These are phyloP conservation scores for Epistrophe grossulariae DNA, from an alignment of 2,888 invertebrate genomes.

Conservation along the genomic window DNA sequence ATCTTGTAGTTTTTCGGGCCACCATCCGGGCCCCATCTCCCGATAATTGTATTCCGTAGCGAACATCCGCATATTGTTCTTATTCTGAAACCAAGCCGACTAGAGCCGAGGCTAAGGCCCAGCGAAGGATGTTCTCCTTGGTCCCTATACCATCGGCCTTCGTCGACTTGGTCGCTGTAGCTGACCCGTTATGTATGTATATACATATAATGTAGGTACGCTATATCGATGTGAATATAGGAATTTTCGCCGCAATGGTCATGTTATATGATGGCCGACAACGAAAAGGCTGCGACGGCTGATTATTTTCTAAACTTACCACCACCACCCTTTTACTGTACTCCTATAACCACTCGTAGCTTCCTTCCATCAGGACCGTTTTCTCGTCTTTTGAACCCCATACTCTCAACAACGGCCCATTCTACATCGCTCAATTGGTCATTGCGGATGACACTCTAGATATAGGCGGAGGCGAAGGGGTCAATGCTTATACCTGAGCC, in stretches of 20 bases:
- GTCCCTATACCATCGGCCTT: constrained; percentile 51
- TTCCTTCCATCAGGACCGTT: not conserved
- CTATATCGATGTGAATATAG: constrained; percentile 65
- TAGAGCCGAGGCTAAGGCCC: constrained; percentile 50
- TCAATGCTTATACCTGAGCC: constrained; percentile 67
- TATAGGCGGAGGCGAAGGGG: constrained; percentile 32
- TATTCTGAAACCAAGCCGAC: constrained; percentile 50
- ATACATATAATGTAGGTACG: not conserved
- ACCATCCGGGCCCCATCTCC: constrained; percentile 35
- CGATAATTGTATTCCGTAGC: constrained; percentile 65
- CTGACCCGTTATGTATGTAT: constrained; percentile 46
- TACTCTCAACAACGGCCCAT: not conserved
- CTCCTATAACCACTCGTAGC: not conserved
- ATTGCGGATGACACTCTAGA: constrained; percentile 64
- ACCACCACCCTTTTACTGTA: constrained; percentile 16
- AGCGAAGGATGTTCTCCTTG: constrained; percentile 71
- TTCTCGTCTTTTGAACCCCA: constrained; percentile 30
- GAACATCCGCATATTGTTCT: constrained; percentile 75
- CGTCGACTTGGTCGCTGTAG: constrained; percentile 43
- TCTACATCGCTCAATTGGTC: constrained; percentile 68
- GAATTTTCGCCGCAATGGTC: constrained; percentile 75
- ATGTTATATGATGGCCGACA: constrained; percentile 76
- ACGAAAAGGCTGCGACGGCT: constrained; percentile 75
- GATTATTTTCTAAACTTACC: constrained; percentile 75
- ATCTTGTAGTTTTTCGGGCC: constrained; percentile 72